Evolutionary conservation across 2,113 vertebrate species (phyloP), one percentile per base, ranked within the genome.

Genomic region (Elanoides forficatus): DNA sequence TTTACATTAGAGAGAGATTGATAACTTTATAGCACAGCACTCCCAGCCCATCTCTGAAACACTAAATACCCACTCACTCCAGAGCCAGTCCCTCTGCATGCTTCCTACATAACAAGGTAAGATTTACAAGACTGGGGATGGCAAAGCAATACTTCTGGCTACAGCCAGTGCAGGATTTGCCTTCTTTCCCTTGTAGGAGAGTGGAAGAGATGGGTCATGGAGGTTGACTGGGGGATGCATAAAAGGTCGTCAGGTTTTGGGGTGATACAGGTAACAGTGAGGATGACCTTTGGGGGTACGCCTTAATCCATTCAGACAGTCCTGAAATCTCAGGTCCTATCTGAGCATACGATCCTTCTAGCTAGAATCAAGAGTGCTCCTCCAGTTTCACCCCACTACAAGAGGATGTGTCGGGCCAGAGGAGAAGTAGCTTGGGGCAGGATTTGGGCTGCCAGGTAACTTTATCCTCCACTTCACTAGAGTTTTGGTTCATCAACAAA

Each of bases 71-170:
- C 73, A 17, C 94, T 74, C 48, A 3, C 30, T 81, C 73, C 63
- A 27, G 53, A 93, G 3, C 40, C 47, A 40, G 79, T 70, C 79
- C 76, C 50, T 81, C 48, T 45, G 71, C 32, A 30, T 2, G 10
- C 38, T 59, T 48, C 80, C 56, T 90, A 6, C 62, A 43, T 82
- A 95, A 74, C 48, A 74, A 95, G 71, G 88, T 75, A 85, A 94
- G 78, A 90, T 95, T 97, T 91, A 65, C 60, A 86, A 60, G 43
- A 30, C 79, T 93, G 80, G 55, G 66, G 26, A 81, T 20, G 38
- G 36, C 55, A 93, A 76, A 96, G 6, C 50, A 83, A 17, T 40
- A 32, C 20, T 83, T 93, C 43, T 96, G 75, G 56, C 47, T 66
- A 26, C 50, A 93, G 29, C 32, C 79, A 76, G 32, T 7, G n/a